Evolutionary conservation across 2,797 vertebrate species (phyloP).

Genomic region (Bucorvus abyssinicus): DNA sequence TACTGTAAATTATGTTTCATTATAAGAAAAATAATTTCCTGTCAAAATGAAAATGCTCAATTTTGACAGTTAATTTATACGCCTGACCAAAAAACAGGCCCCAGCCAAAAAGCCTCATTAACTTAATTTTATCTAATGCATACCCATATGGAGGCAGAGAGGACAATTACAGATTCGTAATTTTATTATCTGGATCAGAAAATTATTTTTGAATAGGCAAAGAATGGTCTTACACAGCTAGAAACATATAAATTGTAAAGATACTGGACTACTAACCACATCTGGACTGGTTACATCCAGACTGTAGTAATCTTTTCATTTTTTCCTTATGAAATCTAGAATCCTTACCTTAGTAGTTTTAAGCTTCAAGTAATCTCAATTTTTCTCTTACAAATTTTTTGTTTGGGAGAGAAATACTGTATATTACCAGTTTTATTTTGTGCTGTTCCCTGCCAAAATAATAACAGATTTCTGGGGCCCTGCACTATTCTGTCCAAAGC

Average conservation of each 20-base stretch:
- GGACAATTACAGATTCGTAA: neutral
- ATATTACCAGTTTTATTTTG: neutral
- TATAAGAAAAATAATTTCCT: slow-evolving; percentile 14
- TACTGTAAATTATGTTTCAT: neutral
- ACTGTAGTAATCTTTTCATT: neutral
- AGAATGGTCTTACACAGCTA: neutral
- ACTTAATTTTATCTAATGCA: slow-evolving; percentile 16
- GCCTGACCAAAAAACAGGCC: neutral
- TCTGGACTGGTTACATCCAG: neutral
- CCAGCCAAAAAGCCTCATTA: neutral
- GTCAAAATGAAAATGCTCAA: neutral
- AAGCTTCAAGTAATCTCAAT: neutral
- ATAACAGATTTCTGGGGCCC: neutral
- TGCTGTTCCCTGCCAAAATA: neutral
- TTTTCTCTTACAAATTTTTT: neutral
- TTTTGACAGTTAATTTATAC: neutral
- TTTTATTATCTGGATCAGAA: neutral
- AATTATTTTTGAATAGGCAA: neutral
- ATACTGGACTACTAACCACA: neutral
- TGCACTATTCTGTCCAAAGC: neutral
- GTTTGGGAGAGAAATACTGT: neutral
- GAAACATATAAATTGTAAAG: neutral
- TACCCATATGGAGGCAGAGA: neutral
- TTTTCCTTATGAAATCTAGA: neutral
- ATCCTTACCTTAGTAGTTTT: neutral